Base-by-base conservation (phyloP, 2,888 invertebrate genomes). In the Lasioglossum oenotherae region DNA sequence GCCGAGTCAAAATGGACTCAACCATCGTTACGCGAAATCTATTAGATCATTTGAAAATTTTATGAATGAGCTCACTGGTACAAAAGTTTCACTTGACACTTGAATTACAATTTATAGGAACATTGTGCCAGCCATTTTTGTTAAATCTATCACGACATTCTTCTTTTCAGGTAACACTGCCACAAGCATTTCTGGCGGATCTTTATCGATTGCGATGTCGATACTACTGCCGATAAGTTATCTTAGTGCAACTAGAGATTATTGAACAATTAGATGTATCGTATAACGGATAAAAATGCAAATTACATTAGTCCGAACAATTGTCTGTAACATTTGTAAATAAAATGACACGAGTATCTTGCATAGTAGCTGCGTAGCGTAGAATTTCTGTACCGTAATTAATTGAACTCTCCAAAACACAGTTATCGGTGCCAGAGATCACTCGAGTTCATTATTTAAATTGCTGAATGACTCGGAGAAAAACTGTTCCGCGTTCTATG, bases 121-220 rank as follows among this genome's bases (percentile, higher is more conserved):
- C 19, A 60, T 41, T 31, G 8, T 41, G 27, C n/a, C n/a, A 27
- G 19, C 1, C 19, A 8, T 10, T n/a, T 31, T 16, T 19, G n/a
- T 27, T 10, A 10, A 16, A 53, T 41, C n/a, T 8, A 71, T 14
- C 19, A 38, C 5, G 4, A 71, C 69, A n/a, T 64, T 78, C 78
- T 80, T 74, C n/a, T 57, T 87, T 86, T 2, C 80, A 89, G 89
- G 38, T 74, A 49, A 73, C 49, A 72, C 53, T 6, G 53, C 12
- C 31, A 72, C 44, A 23, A 38, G 16, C 2, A 31, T 35, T 23
- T 80, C 64, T n/a, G 67, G 38, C 0, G 76, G 76, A 53, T 8
- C 79, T n/a, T 14, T 78, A 5, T 41, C 19, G 57, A 14, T 81
- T n/a, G 12, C 2, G 16, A 31, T 64, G 64, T 16, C 64, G 64